Evolutionary conservation across 2,797 vertebrate genomes (phyloP).

Genomic region (Vipera ursinii): DNA sequence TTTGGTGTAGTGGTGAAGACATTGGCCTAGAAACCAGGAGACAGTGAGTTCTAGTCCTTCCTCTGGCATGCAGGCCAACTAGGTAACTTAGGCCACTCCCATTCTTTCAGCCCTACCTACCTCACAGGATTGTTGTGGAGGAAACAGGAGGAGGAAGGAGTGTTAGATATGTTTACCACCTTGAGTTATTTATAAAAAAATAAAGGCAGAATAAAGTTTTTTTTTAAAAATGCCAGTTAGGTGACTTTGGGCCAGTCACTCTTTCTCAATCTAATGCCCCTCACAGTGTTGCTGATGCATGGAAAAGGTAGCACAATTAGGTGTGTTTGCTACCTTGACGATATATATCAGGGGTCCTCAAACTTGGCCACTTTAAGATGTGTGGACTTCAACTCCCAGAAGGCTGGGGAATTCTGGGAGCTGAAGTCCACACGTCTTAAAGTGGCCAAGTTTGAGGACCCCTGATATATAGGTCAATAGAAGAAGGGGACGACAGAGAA

Average conservation of each 20-base stretch:
- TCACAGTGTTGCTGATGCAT: not conserved
- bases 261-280: not conserved
- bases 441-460: no score
- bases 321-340: not conserved
- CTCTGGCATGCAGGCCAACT: not conserved
- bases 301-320: not conserved
- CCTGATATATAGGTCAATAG: no score
- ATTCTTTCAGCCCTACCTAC: not conserved
- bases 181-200: not conserved
- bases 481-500: no score
- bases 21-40: not conserved
- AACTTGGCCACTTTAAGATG: no score
- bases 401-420: no score
- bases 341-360: not conserved
- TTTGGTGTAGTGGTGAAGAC: not conserved
- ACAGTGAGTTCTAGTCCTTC: not conserved
- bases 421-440: no score
- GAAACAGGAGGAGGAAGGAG: not conserved
- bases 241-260: not conserved
- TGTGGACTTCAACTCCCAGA: no score
- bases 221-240: not conserved
- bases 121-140: not conserved
- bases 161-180: not conserved
- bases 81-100: not conserved
- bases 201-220: not conserved